Base-by-base conservation (phyloP, 2,113 vertebrate genomes). In the Chlamydotis undulata region DNA sequence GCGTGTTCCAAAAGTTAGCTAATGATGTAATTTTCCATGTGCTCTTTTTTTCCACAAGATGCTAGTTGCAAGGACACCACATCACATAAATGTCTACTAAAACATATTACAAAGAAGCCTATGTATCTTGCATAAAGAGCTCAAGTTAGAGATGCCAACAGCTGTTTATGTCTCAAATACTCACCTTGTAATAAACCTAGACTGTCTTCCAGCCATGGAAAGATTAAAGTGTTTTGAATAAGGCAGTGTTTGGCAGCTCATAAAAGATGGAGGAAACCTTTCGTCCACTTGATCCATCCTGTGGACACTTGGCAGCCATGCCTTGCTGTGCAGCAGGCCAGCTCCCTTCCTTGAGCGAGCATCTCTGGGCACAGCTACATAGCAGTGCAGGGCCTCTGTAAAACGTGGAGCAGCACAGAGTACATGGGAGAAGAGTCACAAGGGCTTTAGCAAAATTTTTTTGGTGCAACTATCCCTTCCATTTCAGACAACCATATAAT, bases 21-120 rank as follows among this genome's bases (percentile, higher is more conserved):
- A 69, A 61, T 96, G 57, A 96, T 90, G 67, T 93, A 71, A 96
- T 96, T 98, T 98, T 97, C 81, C 93, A 94, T 83, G 23, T 75
- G 37, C 10, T 75, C 65, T 87, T 90, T 94, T 94, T 91, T 96
- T 92, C 91, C 80, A 87, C 61, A 79, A 79, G 47, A 86, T 89
- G 75, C 47, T 64, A 50, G 28, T 60, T 94, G 18, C 43, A 87
- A 84, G 26, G 53, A 52, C 24, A 29, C 22, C 53, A 29, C n/a
- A 83, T 88, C 74, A 35, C 17, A 77, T 57, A 93, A 92, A 60
- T 24, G 1, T 56, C 70, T 85, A n/a, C 43, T 68, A 37, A 89
- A 78, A 9, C 53, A 31, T 13, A 67, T 29, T 71, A 63, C 55
- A 85, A 92, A 75, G 56, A 74, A 31, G 14, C 31, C 47, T 86